A percentile compares a stretch with the other conserved stretches of the same genome.
Conservation (phyloP, 2,888 invertebrate species). For the Mesoligia furuncula region DNA sequence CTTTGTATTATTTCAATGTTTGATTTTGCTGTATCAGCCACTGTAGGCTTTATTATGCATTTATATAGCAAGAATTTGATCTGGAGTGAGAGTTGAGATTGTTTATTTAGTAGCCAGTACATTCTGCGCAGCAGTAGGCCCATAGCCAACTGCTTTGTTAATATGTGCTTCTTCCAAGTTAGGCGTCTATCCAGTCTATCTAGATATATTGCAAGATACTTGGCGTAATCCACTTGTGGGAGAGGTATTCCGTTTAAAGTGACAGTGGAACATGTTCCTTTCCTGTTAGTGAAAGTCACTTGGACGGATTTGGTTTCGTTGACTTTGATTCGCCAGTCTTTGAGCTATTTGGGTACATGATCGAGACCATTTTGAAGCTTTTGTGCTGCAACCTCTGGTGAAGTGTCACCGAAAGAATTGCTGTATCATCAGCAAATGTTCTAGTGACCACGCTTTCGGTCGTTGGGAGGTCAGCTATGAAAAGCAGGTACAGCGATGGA, state of each 20-base stretch:
- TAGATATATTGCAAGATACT: slow-evolving; percentile 8
- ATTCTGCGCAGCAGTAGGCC: neutral
- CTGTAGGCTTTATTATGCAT: neutral
- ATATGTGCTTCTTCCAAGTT: too few species aligned
- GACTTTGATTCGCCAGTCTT: slow-evolving; percentile 1
- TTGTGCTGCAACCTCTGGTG: neutral
- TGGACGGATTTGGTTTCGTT: neutral
- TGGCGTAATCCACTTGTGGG: neutral
- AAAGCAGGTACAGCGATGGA: neutral
- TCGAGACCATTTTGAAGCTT: slow-evolving; percentile 1
- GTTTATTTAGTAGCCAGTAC: neutral
- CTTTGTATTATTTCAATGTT: neutral
- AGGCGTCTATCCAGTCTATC: neutral
- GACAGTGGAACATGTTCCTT: neutral
- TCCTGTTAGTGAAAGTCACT: neutral
- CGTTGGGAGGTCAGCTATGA: neutral
- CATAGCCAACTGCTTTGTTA: neutral
- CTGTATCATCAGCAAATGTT: slow-evolving; percentile 2
- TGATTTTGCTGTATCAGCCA: neutral
- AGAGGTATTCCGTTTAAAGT: neutral
- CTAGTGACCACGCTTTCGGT: neutral
- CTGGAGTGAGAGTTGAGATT: neutral
- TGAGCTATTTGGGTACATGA: neutral
- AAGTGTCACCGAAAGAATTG: neutral
- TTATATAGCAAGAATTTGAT: neutral